A percentile compares a stretch with the other conserved stretches of the same genome.
phyloP scores from a whole-genome alignment of 2,888 invertebrate genomes.

The Dusona sp. region DNA sequence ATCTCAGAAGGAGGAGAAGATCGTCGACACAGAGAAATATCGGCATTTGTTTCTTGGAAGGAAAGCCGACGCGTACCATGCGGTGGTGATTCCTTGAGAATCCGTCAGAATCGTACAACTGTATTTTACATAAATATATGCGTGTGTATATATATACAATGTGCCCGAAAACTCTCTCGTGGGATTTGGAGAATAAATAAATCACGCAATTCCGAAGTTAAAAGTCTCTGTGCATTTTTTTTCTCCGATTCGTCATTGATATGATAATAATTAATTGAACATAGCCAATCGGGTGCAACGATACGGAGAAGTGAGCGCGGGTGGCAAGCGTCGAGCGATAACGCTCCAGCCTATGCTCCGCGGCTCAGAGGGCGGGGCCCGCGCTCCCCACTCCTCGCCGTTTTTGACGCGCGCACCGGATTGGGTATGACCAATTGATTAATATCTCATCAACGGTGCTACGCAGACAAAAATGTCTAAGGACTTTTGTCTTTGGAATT shows the following conservation, averaged over 20 bases:
- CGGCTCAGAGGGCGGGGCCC: not conserved
- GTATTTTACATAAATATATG: conserved; percentile 14
- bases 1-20: not conserved
- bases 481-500: not conserved
- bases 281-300: not conserved
- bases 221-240: not conserved
- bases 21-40: conserved; percentile 14
- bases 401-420: not conserved
- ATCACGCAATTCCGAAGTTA: not conserved
- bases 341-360: not conserved
- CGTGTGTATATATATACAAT: not conserved
- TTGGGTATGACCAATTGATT: conserved; percentile 2
- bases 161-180: not conserved
- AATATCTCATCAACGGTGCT: conserved; percentile 6
- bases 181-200: not conserved
- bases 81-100: conserved; percentile 12
- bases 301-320: not conserved
- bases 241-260: not conserved
- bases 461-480: not conserved
- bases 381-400: not conserved
- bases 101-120: conserved; percentile 48
- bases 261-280: not conserved
- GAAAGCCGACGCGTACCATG: conserved; percentile 50
- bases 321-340: not conserved
- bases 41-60: conserved; percentile 51